Evolutionary conservation across 2,888 invertebrate genomes (phyloP).

Genomic region (Oscheius sp.): DNA sequence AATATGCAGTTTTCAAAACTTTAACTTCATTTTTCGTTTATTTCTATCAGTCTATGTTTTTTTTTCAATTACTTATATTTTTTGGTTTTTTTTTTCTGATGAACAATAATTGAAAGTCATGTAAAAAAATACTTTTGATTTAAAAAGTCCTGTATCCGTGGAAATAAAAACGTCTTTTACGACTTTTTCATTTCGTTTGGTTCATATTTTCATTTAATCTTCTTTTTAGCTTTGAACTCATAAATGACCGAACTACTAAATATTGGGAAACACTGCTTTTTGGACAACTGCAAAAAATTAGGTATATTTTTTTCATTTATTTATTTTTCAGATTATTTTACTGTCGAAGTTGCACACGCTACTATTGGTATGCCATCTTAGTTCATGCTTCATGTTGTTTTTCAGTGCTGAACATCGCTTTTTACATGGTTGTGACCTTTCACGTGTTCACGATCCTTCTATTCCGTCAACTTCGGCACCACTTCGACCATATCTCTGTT

Average conservation of each 20-base stretch:
- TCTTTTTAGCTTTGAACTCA: background rate
- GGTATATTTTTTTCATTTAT: constrained; percentile 11
- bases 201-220: no score
- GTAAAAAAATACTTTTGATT: no score
- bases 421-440: constrained; percentile 3
- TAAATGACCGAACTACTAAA: constrained; percentile 14
- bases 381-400: background rate
- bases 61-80: background rate
- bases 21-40: background rate
- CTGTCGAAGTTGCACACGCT: no score
- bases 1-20: background rate
- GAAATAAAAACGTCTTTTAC: no score
- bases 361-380: constrained; percentile 15
- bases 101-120: no score
- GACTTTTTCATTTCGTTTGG: no score
- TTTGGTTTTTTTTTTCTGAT: no score
- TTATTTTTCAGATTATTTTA: background rate
- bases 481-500: constrained; percentile 11
- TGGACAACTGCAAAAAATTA: constrained; percentile 21
- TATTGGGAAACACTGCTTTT: constrained; percentile 22
- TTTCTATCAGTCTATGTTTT: no score
- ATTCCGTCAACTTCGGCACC: background rate
- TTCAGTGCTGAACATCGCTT: constrained; percentile 13
- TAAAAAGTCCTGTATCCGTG: no score
- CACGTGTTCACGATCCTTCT: constrained; percentile 7